Percentiles rank a stretch among this genome's conserved stretches.
Conservation (phyloP, 2,113 vertebrate species). For the Struthidea cinerea region DNA sequence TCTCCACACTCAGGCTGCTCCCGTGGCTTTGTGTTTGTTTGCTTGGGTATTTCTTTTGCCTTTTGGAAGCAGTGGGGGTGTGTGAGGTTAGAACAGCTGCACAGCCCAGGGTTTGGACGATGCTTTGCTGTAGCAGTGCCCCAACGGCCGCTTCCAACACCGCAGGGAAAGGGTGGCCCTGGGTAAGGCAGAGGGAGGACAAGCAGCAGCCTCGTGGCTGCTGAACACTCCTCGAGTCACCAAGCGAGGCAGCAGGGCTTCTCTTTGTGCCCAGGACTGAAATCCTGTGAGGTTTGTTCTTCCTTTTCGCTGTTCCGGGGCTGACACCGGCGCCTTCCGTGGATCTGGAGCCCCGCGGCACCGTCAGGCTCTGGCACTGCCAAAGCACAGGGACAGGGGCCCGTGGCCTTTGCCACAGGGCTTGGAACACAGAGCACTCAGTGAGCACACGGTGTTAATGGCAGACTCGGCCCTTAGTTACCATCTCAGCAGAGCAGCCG, state of each 20-base stretch:
- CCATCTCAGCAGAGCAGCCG: background rate
- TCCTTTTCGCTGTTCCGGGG: fast-evolving
- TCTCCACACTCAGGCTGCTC: background rate
- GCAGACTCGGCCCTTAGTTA: background rate
- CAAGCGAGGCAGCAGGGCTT: background rate
- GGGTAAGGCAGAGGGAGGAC: background rate
- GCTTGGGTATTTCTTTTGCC: background rate
- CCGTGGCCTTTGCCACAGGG: background rate
- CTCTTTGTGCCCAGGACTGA: background rate
- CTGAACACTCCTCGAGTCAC: background rate
- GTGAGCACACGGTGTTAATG: background rate
- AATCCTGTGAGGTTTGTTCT: background rate
- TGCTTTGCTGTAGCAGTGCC: background rate
- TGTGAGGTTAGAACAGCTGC: background rate
- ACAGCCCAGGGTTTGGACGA: background rate
- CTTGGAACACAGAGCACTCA: background rate
- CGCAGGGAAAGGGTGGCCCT: background rate
- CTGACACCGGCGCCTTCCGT: fast-evolving
- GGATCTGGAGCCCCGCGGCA: background rate
- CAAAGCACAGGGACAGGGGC: background rate
- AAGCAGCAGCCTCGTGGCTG: fast-evolving
- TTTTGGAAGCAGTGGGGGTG: background rate
- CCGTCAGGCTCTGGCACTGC: fast-evolving
- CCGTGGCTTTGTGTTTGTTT: background rate
- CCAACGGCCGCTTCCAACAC: fast-evolving